These are phyloP conservation scores for Phengaris arion DNA, from an alignment of 2,888 invertebrate species.

Conservation along the genomic window DNA sequence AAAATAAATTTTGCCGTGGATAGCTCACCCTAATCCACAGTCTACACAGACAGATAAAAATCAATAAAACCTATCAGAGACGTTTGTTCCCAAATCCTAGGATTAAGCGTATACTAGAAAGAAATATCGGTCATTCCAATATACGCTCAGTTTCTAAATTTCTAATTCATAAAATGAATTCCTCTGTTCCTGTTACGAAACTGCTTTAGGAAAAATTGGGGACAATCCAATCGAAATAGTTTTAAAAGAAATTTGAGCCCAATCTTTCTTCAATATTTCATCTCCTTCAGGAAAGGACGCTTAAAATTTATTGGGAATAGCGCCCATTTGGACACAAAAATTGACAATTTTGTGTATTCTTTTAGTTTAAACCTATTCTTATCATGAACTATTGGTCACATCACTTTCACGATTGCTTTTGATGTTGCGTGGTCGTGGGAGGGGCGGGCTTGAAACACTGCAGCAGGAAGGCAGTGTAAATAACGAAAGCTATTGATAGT, in stretches of 20 bases:
- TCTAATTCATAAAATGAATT: neutral
- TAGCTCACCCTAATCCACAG: conserved; percentile 12
- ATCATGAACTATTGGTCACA: conserved; percentile 42
- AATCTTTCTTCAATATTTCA: neutral
- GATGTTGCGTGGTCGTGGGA: conserved; percentile 81
- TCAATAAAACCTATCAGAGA: conserved; percentile 42
- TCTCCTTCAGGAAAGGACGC: conserved; percentile 7
- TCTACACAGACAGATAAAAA: conserved; percentile 26
- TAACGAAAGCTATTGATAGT: conserved; percentile 89
- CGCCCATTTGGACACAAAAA: neutral
- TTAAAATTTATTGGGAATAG: neutral
- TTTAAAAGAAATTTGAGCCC: neutral
- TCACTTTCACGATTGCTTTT: conserved; percentile 82
- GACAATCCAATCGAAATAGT: neutral
- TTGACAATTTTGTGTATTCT: neutral
- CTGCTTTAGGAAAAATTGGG: neutral
- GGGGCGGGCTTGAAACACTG: conserved; percentile 91
- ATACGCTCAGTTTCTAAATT: conserved; percentile 3
- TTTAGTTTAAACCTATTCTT: neutral
- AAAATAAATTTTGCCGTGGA: conserved; percentile 16
- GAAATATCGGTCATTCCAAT: neutral
- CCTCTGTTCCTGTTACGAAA: neutral
- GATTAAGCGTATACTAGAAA: conserved; percentile 12
- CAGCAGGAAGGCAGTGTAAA: conserved; percentile 94
- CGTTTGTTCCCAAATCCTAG: conserved; percentile 67